Evolutionary conservation across 2,888 invertebrate species (phyloP).

Genomic region (Drosophila siamana): DNA sequence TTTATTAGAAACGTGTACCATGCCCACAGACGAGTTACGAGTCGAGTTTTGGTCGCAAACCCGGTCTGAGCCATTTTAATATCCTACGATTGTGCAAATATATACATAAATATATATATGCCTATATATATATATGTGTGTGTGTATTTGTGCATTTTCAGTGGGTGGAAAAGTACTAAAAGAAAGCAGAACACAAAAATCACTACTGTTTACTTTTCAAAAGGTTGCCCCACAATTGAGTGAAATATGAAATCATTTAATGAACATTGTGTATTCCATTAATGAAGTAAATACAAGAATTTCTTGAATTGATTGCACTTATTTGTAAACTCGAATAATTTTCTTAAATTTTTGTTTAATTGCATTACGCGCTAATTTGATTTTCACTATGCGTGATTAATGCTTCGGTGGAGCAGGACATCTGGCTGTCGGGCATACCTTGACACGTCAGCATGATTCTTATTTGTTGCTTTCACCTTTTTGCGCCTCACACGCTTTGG

Average conservation of each 20-base stretch:
- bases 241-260: neutral
- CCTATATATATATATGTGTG: too few relatives aligned
- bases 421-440: slow-evolving; percentile 10
- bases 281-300: neutral
- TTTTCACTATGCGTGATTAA: neutral
- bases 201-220: slow-evolving; percentile 12
- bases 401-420: slow-evolving; percentile 7
- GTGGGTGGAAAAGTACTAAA: neutral
- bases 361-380: neutral
- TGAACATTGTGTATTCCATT: neutral
- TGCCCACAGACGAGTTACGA: slow-evolving; percentile 21
- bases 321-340: neutral
- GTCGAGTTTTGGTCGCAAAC: slow-evolving; percentile 6
- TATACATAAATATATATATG: too few relatives aligned
- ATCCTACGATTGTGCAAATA: slow-evolving; percentile 16
- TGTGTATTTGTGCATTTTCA: neutral
- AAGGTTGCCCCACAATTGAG: slow-evolving; percentile 1
- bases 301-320: neutral
- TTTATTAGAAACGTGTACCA: slow-evolving; percentile 69
- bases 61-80: slow-evolving; percentile 27
- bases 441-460: slow-evolving; percentile 15
- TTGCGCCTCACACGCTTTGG: slow-evolving; percentile 52
- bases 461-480: slow-evolving; percentile 33
- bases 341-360: neutral
- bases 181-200: neutral